phyloP scores from a whole-genome alignment of 2,888 invertebrate genomes.

The Chrysodeixis includens region DNA sequence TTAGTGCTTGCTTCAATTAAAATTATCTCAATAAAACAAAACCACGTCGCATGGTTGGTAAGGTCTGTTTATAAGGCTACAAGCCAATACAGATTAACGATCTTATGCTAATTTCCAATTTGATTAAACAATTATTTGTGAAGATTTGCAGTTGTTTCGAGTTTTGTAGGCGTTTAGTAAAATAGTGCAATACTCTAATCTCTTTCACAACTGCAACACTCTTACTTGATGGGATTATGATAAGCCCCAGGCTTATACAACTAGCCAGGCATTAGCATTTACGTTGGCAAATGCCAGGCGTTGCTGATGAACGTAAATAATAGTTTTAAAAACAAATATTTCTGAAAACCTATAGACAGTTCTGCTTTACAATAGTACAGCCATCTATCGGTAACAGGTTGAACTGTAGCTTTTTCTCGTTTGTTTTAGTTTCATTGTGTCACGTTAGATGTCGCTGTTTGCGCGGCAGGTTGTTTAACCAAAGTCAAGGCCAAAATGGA shows the following conservation, averaged over 20 bases:
- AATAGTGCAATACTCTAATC: no score
- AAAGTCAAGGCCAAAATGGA: not conserved
- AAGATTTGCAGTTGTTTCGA: not conserved
- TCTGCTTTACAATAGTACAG: not conserved
- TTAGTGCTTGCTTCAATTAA: no score
- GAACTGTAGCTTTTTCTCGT: not conserved
- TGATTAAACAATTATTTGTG: not conserved
- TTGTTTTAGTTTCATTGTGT: not conserved
- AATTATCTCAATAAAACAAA: no score
- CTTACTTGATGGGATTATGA: no score
- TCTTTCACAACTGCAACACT: no score
- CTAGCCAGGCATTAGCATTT: no score
- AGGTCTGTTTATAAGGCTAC: not conserved
- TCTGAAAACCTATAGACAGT: not conserved
- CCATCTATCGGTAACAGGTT: constrained; percentile 20
- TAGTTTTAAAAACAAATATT: not conserved
- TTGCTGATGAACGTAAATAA: no score
- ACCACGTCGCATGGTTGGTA: no score
- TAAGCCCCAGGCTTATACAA: no score
- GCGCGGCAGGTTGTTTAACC: not conserved
- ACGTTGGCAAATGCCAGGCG: no score
- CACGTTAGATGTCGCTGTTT: constrained; percentile 35
- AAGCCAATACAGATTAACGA: not conserved
- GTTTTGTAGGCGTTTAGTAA: constrained; percentile 3
- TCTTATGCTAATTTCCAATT: not conserved